Base-by-base conservation (phyloP, 2,888 invertebrate species). In the Drosophila falleni region DNA sequence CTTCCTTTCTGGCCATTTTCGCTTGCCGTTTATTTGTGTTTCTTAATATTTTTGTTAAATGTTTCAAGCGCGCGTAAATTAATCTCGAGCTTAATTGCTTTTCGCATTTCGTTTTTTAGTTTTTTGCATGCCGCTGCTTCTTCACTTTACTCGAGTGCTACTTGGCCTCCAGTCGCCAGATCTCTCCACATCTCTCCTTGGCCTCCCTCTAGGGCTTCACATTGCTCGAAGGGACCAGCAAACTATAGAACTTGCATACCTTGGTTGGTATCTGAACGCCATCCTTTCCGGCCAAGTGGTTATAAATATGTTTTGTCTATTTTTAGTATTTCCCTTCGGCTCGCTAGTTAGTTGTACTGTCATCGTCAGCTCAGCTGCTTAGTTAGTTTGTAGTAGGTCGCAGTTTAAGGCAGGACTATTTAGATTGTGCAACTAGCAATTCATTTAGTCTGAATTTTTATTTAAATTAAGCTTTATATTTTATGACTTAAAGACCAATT, bases 31-130 rank as follows among this genome's bases (percentile, higher is more conserved):
- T 87, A 80, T 80, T 89, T 86, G 80, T 70, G 72, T 82, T 74
- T 82, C 71, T 86, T 76, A 86, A 88, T 89, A 88, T 89, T 86
- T 86, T 73, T 73, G 88, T 86, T 86, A 78, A 89, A 87, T 87
- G 89, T 83, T 83, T 74, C 71, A 74, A 88, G 89, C 76, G 81
- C 71, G 74, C 78, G 81, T 87, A 87, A 87, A 89, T 89, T 89
- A 89, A 89, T 89, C 89, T 89, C 78, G 71, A 87, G 82, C 89
- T 89, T 89, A 89, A 89, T 89, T 89, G 89, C 89, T 89, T 89
- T 89, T 89, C 39, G 68, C 70, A 2, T 19, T 53, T 39, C 13
- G 13, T 8, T n/a, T 56, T 26, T 23, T 53, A 33, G 23, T 60
- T 59, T 74, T 68, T 65, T 65, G 49, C 60, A 39, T 58, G 64